Evolutionary conservation across 2,888 invertebrate species (phyloP), one percentile per base, ranked within the genome.

Genomic region (Hyposoter dolosus): DNA sequence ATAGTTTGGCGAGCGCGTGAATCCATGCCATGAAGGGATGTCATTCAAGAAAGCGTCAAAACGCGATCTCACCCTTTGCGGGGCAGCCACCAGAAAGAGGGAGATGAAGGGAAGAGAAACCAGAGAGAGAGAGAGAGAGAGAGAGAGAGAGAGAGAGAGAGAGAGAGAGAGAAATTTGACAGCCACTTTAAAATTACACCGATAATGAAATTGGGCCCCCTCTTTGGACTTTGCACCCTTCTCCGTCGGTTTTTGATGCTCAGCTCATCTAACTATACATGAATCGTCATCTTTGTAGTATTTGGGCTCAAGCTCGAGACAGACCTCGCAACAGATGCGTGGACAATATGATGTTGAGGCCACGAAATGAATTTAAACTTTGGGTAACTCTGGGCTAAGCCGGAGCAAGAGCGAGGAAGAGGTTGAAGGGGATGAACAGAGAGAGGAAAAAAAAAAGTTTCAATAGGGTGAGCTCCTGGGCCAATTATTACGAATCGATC

Each of bases 161-260:
- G n/a, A n/a, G n/a, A n/a, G n/a, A 65, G 43, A 60, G 28, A 65
- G 53, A 80, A 80, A 84, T 91, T 91, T 92, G 93, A 93, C 93
- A 91, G 93, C 93, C 93, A 93, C 93, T 93, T 94, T 93, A 93
- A 93, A 94, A 94, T 93, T 93, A 93, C 92, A 92, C 92, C 92
- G 93, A 93, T 94, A 94, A 94, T 93, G 94, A 94, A 94, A 94
- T 94, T 93, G 93, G 90, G 90, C 90, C 88, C 88, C 91, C 90
- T 91, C 92, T 92, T 91, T 91, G 69, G 32, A 50, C 71, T 50
- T 56, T 79, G 63, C 63, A 47, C 82, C 84, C 75, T 84, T 86
- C 81, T 78, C 79, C 71, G 83, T 83, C 72, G 66, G 28, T 69
- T 47, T 43, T 72, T 69, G 63, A 65, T 72, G 66, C 47, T 63